These are phyloP conservation scores for Metellina segmentata DNA, from an alignment of 2,888 invertebrate genomes.

Conservation along the genomic window DNA sequence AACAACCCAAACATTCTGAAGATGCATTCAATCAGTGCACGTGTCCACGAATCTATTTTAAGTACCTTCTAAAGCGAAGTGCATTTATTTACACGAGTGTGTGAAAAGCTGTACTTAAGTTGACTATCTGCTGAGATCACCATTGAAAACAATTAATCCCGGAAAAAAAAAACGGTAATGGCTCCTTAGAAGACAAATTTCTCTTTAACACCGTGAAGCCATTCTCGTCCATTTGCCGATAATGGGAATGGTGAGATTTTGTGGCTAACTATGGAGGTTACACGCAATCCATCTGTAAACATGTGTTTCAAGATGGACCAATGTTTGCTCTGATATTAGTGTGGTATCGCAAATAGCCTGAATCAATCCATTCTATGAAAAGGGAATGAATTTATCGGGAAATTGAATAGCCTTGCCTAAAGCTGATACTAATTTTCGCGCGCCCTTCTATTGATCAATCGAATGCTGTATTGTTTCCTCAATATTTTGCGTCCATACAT, in stretches of 20 bases:
- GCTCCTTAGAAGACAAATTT: conserved; percentile 32
- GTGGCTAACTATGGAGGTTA: conserved; percentile 34
- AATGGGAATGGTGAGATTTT: conserved; percentile 52
- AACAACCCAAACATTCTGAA: too few species aligned
- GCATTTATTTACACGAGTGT: too few species aligned
- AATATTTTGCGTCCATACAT: conserved; percentile 31
- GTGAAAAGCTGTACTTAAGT: too few species aligned
- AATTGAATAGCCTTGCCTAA: conserved; percentile 50
- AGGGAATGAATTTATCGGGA: conserved; percentile 54
- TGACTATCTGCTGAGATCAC: neutral
- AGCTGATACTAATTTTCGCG: conserved; percentile 50
- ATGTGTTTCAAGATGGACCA: conserved; percentile 38
- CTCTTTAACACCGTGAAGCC: conserved; percentile 36
- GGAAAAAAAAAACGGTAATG: conserved; percentile 25
- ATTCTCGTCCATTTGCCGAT: conserved; percentile 51
- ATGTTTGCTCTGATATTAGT: conserved; percentile 54
- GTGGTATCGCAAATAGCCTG: conserved; percentile 46
- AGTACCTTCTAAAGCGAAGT: too few species aligned
- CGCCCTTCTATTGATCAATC: conserved; percentile 42
- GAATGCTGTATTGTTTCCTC: conserved; percentile 41
- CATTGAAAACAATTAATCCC: conserved; percentile 42
- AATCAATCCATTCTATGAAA: conserved; percentile 53
- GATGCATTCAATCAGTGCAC: too few species aligned
- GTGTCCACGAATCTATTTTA: too few species aligned
- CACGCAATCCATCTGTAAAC: conserved; percentile 62